Conservation (phyloP, 2,797 vertebrate species). For the Pangasius larnaudii region DNA sequence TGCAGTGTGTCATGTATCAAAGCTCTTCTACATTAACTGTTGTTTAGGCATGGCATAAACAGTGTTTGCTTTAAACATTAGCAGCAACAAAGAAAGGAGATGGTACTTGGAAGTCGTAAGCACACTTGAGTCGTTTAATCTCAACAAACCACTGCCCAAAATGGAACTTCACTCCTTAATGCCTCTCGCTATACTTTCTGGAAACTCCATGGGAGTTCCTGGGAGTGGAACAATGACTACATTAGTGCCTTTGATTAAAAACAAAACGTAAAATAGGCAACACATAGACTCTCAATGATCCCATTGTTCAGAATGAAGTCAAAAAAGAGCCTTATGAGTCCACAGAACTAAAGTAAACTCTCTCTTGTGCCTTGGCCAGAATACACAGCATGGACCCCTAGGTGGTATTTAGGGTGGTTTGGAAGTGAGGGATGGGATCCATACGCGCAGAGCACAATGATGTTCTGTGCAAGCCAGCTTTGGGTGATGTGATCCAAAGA, state of each 20-base stretch:
- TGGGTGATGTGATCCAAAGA: conserved; percentile 24
- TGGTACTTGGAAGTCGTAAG: neutral
- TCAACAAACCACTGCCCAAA: conserved; percentile 19
- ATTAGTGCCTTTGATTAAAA: conserved; percentile 54
- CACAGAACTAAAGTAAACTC: conserved; percentile 39
- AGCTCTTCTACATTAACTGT: neutral
- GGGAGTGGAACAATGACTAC: conserved; percentile 43
- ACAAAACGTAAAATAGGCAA: conserved; percentile 45
- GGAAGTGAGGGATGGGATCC: conserved; percentile 43
- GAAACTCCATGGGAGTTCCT: conserved; percentile 28
- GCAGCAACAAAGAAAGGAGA: conserved; percentile 2
- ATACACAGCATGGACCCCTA: conserved; percentile 42
- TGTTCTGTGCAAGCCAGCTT: conserved; percentile 34
- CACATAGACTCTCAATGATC: conserved; percentile 55
- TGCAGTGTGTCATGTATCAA: neutral
- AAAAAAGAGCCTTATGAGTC: conserved; percentile 44
- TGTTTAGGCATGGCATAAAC: conserved; percentile 25
- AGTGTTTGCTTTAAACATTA: conserved; percentile 13
- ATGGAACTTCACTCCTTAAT: neutral
- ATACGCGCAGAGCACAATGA: conserved; percentile 48
- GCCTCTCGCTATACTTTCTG: conserved; percentile 1
- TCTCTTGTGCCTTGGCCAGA: conserved; percentile 41
- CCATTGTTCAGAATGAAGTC: conserved; percentile 49
- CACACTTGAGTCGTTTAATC: conserved; percentile 22
- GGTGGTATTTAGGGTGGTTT: conserved; percentile 50